phyloP scores from a whole-genome alignment of 2,888 invertebrate genomes.

The Crematogaster levior region DNA sequence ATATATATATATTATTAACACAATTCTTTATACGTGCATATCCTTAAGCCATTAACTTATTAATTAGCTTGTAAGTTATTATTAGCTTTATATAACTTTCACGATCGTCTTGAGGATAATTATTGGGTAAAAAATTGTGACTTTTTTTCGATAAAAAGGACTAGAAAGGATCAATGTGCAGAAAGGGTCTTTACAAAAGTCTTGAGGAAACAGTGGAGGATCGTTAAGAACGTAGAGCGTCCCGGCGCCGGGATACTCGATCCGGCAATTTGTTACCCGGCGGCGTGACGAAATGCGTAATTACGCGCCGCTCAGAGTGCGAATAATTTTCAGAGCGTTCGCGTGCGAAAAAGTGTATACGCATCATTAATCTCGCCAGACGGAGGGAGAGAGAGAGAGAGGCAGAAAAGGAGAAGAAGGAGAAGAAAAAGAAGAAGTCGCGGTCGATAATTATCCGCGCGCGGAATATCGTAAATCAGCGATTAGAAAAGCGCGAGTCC shows the following conservation, averaged over 20 bases:
- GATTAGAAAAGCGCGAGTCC: constrained; percentile 50
- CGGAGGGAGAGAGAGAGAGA: background rate
- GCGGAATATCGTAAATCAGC: constrained; percentile 50
- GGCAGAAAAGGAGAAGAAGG: no score
- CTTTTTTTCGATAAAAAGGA: constrained; percentile 3
- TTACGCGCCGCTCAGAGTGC: constrained; percentile 53
- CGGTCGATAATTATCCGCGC: constrained; percentile 39
- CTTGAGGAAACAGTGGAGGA: background rate
- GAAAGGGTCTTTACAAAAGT: constrained; percentile 17
- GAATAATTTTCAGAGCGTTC: constrained; percentile 55
- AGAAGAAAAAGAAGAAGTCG: background rate
- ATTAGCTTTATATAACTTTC: background rate
- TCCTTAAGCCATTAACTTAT: background rate
- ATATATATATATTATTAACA: no score
- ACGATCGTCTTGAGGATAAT: background rate
- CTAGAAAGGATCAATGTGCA: constrained; percentile 29
- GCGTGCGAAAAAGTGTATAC: constrained; percentile 30
- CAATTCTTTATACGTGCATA: background rate
- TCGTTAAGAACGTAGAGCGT: constrained; percentile 37
- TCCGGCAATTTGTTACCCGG: constrained; percentile 54
- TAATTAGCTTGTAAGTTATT: background rate
- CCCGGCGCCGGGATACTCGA: constrained; percentile 41
- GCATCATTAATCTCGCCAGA: constrained; percentile 51
- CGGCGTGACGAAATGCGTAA: constrained; percentile 57
- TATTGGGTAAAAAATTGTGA: background rate